phyloP scores from a whole-genome alignment of 2,113 vertebrate genomes.

The Psittacula cyanocephala region DNA sequence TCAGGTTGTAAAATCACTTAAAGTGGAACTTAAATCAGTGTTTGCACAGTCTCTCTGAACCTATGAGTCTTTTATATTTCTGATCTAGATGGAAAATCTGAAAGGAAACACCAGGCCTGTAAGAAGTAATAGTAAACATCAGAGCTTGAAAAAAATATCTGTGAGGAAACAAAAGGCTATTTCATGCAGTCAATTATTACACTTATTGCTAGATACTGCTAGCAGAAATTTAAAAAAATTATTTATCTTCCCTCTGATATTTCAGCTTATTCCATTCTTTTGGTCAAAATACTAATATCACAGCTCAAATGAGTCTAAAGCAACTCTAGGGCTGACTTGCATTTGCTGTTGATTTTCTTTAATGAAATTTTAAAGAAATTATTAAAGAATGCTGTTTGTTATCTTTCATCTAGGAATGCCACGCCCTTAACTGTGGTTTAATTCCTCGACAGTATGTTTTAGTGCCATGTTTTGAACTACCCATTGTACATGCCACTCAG shows the following conservation, averaged over 20 bases:
- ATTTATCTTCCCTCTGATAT: conserved; percentile 1
- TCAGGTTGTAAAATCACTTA: background rate
- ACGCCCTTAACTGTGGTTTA: background rate
- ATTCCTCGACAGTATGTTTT: background rate
- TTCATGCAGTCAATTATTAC: conserved; percentile 18
- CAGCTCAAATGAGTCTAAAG: background rate
- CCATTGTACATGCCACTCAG: background rate
- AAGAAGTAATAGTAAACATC: conserved; percentile 8
- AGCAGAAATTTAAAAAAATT: conserved; percentile 1
- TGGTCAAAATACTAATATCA: background rate
- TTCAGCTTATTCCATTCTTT: background rate
- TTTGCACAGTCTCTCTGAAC: background rate
- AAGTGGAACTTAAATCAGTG: background rate
- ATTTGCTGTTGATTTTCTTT: background rate
- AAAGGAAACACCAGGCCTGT: conserved; percentile 22
- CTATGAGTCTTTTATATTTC: background rate
- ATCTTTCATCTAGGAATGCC: background rate
- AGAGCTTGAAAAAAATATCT: conserved; percentile 41
- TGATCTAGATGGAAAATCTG: conserved; percentile 30
- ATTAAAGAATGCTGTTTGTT: background rate
- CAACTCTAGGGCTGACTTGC: background rate
- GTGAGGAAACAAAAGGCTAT: background rate
- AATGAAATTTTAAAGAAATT: background rate
- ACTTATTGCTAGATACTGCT: background rate
- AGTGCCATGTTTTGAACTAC: background rate